Evolutionary conservation across 2,797 vertebrate species (phyloP).

Genomic region (Aselliscus stoliczkanus): DNA sequence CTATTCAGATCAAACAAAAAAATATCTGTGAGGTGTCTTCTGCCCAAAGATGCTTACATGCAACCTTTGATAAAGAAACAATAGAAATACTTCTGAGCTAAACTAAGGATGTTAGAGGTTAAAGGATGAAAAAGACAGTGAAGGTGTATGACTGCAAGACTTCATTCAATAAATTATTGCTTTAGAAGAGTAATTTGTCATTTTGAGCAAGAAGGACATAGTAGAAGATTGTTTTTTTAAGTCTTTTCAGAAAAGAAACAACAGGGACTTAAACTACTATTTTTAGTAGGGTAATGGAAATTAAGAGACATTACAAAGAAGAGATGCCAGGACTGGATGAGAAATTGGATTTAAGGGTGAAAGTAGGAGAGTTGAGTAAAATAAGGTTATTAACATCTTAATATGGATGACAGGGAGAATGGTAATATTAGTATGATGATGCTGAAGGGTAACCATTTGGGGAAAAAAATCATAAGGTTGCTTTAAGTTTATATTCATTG

Average conservation of each 20-base stretch:
- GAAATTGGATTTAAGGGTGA: background rate
- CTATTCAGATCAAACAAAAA: background rate
- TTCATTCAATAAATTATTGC: background rate
- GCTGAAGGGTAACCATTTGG: background rate
- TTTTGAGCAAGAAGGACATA: background rate
- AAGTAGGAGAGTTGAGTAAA: background rate
- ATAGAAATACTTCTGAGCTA: background rate
- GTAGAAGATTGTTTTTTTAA: background rate
- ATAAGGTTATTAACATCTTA: background rate
- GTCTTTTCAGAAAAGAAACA: background rate
- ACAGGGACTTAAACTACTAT: background rate
- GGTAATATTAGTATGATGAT: background rate
- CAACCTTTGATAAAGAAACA: background rate
- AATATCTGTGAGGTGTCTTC: background rate
- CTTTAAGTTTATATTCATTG: background rate
- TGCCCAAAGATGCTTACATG: background rate
- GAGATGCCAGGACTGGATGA: background rate
- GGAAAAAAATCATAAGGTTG: background rate
- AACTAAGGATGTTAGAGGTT: background rate
- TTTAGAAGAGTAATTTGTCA: background rate
- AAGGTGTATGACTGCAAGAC: background rate
- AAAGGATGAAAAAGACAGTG: background rate
- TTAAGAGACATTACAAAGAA: background rate
- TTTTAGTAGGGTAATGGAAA: background rate
- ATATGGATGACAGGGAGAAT: background rate